Conservation (phyloP, 2,797 vertebrate genomes). For the Characodon lateralis region DNA sequence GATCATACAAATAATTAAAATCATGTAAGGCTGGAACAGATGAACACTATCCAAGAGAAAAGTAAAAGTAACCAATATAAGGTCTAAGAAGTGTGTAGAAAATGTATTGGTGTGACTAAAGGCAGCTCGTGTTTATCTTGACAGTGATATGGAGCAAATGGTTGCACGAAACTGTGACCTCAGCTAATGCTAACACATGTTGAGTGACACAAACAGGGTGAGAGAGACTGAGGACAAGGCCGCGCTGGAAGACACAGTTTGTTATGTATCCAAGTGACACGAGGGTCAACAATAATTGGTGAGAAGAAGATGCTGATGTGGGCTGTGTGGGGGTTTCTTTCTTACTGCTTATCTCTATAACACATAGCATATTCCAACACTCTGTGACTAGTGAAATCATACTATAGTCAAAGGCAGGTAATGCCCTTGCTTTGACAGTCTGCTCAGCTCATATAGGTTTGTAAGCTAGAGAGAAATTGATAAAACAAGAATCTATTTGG, state of each 20-base stretch:
- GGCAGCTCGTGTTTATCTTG: slow-evolving; percentile 36
- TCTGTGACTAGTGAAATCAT: slow-evolving; percentile 39
- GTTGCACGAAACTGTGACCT: slow-evolving; percentile 39
- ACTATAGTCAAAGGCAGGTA: slow-evolving; percentile 31
- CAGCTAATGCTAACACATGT: slow-evolving; percentile 36
- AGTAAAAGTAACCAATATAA: background rate
- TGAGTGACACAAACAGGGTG: slow-evolving; percentile 47
- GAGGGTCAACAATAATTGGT: slow-evolving; percentile 41
- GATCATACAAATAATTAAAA: background rate
- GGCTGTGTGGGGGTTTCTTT: slow-evolving; percentile 17
- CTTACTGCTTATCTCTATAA: slow-evolving; percentile 22
- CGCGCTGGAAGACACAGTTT: slow-evolving; percentile 25
- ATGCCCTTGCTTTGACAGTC: slow-evolving; percentile 40
- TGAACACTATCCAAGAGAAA: background rate
- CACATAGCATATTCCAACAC: slow-evolving; percentile 34
- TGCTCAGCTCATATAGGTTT: slow-evolving; percentile 22
- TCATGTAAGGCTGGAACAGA: background rate
- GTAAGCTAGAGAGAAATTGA: background rate
- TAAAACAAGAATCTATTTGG: slow-evolving; percentile 12
- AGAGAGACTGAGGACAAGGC: slow-evolving; percentile 41
- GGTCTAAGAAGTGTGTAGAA: slow-evolving; percentile 30
- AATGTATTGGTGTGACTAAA: slow-evolving; percentile 35
- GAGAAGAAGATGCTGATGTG: slow-evolving; percentile 24
- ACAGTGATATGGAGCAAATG: slow-evolving; percentile 49
- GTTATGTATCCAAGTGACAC: slow-evolving; percentile 35